phyloP scores from a whole-genome alignment of 2,797 vertebrate species.

The Lepilemur ruficaudatus region DNA sequence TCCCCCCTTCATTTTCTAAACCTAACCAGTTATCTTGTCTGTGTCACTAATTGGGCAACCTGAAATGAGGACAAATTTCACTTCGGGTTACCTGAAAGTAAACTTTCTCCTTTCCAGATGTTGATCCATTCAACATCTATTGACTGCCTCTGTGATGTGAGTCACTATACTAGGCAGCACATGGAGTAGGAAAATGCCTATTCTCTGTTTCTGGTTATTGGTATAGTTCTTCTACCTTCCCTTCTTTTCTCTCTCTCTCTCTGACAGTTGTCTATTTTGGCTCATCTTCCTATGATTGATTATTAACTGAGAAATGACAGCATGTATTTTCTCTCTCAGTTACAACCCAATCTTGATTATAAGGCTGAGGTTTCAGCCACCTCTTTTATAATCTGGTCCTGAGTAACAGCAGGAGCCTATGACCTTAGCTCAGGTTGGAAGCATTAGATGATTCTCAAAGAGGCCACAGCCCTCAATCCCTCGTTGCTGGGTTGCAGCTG shows the following conservation, averaged over 20 bases:
- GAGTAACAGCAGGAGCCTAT: slow-evolving; percentile 18
- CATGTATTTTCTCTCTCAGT: slow-evolving; percentile 48
- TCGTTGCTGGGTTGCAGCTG: background rate
- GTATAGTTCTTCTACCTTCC: background rate
- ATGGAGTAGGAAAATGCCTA: slow-evolving; percentile 7
- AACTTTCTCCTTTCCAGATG: background rate
- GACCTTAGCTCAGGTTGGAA: slow-evolving; percentile 29
- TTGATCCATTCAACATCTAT: background rate
- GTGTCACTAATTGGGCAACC: background rate
- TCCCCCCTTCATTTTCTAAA: background rate
- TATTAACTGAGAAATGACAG: slow-evolving; percentile 61
- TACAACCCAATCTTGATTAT: slow-evolving; percentile 35
- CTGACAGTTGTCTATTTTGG: slow-evolving; percentile 60
- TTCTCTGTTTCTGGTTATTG: slow-evolving; percentile 56
- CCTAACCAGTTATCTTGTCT: background rate
- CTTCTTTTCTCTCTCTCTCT: background rate
- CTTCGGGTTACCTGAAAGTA: slow-evolving; percentile 22
- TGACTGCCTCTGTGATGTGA: background rate
- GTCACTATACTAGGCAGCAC: background rate
- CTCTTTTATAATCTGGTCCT: slow-evolving; percentile 30
- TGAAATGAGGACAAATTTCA: slow-evolving; percentile 33
- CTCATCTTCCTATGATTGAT: slow-evolving; percentile 45
- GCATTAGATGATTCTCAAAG: slow-evolving; percentile 23
- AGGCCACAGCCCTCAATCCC: background rate
- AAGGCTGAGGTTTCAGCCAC: background rate